Evolutionary conservation across 2,113 vertebrate species (phyloP).

Genomic region (Pachyramphus minor): DNA sequence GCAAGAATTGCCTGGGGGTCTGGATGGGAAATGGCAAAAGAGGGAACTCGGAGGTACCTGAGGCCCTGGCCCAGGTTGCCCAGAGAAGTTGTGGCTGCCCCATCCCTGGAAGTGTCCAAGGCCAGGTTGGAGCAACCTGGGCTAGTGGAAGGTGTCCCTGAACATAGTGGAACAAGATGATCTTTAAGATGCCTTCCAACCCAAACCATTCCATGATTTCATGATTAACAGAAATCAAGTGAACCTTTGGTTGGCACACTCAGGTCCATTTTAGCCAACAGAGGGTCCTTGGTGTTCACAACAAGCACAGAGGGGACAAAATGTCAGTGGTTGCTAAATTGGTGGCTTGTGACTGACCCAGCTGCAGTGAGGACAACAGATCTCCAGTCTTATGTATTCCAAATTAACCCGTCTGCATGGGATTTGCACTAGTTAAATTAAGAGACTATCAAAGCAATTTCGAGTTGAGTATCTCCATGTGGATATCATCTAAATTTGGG

Average conservation of each 20-base stretch:
- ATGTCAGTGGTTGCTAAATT: neutral
- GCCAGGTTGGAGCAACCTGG: neutral
- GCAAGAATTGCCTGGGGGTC: neutral
- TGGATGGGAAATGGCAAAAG: neutral
- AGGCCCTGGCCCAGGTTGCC: neutral
- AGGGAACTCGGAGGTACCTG: neutral
- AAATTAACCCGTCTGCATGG: neutral
- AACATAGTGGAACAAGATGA: neutral
- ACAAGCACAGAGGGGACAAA: neutral
- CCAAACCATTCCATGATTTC: neutral
- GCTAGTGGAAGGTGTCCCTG: neutral
- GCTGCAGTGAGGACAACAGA: neutral
- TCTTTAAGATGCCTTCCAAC: neutral
- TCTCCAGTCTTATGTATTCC: neutral
- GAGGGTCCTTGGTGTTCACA: neutral
- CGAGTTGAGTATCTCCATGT: neutral
- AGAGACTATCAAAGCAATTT: neutral
- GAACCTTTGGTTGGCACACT: neutral
- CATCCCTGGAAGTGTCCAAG: neutral
- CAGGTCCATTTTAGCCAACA: neutral
- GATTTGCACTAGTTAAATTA: neutral
- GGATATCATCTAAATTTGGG: neutral
- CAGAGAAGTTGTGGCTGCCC: neutral
- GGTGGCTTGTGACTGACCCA: neutral
- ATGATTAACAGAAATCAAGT: neutral